Percentiles rank a stretch among this genome's conserved stretches.
phyloP scores from a whole-genome alignment of 2,888 invertebrate genomes.

The Cerceris ruficornis region DNA sequence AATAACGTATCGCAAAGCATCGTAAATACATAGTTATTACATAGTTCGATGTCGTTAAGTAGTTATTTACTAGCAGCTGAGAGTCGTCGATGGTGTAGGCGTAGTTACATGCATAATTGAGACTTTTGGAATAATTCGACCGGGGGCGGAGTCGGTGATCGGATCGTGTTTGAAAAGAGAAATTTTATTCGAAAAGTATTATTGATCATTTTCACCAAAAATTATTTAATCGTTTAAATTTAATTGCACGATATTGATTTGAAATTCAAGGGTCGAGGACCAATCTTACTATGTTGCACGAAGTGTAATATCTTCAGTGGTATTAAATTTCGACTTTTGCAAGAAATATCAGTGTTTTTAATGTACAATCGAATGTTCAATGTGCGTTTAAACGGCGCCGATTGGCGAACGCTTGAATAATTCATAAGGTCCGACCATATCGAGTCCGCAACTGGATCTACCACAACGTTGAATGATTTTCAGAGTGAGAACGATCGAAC shows the following conservation, averaged over 20 bases:
- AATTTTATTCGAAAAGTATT: neutral
- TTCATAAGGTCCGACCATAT: slow-evolving; percentile 1
- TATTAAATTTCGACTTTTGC: neutral
- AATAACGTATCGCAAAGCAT: slow-evolving; percentile 43
- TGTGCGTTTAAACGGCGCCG: neutral
- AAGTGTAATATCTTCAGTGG: neutral
- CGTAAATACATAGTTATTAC: slow-evolving; percentile 42
- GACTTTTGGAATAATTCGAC: slow-evolving; percentile 20
- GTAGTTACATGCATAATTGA: slow-evolving; percentile 54
- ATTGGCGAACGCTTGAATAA: neutral
- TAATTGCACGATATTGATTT: no score
- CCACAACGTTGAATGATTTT: slow-evolving; percentile 44
- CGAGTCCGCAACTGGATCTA: slow-evolving; percentile 36
- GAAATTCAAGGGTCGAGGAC: no score
- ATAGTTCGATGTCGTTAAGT: slow-evolving; percentile 55
- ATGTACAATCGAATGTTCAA: neutral
- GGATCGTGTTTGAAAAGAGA: neutral
- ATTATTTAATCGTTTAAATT: no score
- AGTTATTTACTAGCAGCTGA: slow-evolving; percentile 46
- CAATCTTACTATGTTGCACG: no score
- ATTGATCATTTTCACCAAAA: no score
- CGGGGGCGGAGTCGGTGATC: slow-evolving; percentile 26
- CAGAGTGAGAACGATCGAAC: slow-evolving; percentile 44
- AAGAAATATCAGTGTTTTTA: neutral
- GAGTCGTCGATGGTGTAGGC: slow-evolving; percentile 57